Base-by-base conservation (phyloP, 2,113 vertebrate species). In the Lophochroa leadbeateri region DNA sequence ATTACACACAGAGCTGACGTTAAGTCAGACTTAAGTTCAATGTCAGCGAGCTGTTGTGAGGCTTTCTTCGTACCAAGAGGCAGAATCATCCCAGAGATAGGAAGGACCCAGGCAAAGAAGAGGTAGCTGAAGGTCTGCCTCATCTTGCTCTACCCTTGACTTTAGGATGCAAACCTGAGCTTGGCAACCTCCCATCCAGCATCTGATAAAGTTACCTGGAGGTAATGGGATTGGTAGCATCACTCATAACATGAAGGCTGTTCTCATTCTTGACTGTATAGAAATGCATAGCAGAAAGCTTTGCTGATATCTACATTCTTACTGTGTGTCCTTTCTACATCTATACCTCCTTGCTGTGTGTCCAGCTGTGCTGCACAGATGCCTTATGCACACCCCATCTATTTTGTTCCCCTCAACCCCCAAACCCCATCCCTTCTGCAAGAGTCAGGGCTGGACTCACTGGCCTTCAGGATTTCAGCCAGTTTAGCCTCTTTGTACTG, bases 261-360 rank as follows among this genome's bases (percentile, higher is more conserved):
- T 35, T 10, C 7, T 43, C 29, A 2, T 55, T 53, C 43, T n/a
- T 15, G 20, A 6, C 44, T 28, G 7, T 13, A 15, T 2, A 35
- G 47, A 50, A 43, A 10, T 3, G 8, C 0, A 1, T 4, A 31
- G 78, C 46, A 50, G 46, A 37, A 37, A 55, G 17, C 19, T 87
- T 27, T 17, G 65, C 46, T 31, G 46, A 17, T 20, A 58, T 49
- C 60, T 47, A 12, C 11, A 2, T 47, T 46, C 12, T 46, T 24
- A 1, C 41, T 9, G 65, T 0, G 4, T 10, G 31, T 60, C 5
- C 1, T 4, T 16, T 20, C 33, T 37, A 7, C 6, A 1, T 61
- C 68, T 63, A 47, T 41, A 14, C 27, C 0, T 43, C 46, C 63
- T 20, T 15, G 0, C 43, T 24, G 17, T 8, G 44, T 19, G 65